Evolutionary conservation across 2,888 invertebrate species (phyloP).

Genomic region (Drosophila macrospina): DNA sequence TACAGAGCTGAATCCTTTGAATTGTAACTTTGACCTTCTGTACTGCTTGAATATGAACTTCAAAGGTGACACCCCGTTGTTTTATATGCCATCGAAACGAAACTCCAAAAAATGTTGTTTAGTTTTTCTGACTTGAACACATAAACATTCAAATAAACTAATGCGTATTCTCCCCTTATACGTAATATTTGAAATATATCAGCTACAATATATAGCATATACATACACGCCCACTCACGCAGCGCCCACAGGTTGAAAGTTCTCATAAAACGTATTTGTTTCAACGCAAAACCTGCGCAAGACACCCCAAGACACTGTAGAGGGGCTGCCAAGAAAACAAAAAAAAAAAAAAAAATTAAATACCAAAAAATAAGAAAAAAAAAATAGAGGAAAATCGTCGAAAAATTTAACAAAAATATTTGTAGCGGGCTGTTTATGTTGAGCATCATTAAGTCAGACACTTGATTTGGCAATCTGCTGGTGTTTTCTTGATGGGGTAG

Average conservation of each 20-base stretch:
- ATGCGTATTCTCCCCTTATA: conserved; percentile 44
- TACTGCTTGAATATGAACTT: conserved; percentile 30
- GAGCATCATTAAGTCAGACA: conserved; percentile 79
- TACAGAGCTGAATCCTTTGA: background rate
- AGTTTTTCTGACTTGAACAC: conserved; percentile 22
- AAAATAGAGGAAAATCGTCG: conserved; percentile 21
- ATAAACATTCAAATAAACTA: conserved; percentile 75
- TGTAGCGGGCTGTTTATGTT: conserved; percentile 72
- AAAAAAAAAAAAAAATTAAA: conserved; percentile 6
- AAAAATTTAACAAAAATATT: conserved; percentile 43
- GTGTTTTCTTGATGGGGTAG: conserved; percentile 10
- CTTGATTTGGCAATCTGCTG: conserved; percentile 77
- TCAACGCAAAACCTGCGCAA: conserved; percentile 45
- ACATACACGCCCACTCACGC: conserved; percentile 45
- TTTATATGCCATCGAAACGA: conserved; percentile 11
- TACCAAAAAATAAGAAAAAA: conserved; percentile 20
- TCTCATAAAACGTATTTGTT: conserved; percentile 70
- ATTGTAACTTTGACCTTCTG: conserved; percentile 58
- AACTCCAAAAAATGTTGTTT: conserved; percentile 26
- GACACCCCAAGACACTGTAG: conserved; percentile 29
- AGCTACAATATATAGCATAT: conserved; percentile 45
- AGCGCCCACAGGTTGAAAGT: conserved; percentile 75
- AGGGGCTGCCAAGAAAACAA: conserved; percentile 43
- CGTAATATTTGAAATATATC: conserved; percentile 74
- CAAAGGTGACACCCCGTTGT: conserved; percentile 50